Conservation (phyloP, 2,797 vertebrate species). For the Hydrocynus forskahlii region DNA sequence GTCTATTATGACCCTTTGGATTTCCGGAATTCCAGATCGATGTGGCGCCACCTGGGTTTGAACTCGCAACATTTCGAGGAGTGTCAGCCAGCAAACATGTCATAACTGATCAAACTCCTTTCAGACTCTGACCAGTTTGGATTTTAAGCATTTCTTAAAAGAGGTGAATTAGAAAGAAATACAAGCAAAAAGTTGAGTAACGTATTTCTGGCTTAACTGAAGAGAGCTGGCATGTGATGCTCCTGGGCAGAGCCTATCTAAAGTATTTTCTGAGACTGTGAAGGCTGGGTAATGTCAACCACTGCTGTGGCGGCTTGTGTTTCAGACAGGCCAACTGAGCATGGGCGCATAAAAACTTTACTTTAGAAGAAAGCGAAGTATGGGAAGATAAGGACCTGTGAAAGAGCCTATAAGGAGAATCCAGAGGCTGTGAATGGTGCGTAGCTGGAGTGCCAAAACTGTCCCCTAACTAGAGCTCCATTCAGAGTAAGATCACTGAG, state of each 20-base stretch:
- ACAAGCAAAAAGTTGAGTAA: background rate
- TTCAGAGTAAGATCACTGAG: constrained; percentile 11
- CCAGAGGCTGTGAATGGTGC: background rate
- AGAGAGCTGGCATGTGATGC: constrained; percentile 11
- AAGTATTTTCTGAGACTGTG: constrained; percentile 31
- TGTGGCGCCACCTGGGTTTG: too few relatives aligned
- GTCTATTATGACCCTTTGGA: too few relatives aligned
- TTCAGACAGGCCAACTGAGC: constrained; percentile 12
- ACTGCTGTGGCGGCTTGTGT: background rate
- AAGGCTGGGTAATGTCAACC: constrained; percentile 5
- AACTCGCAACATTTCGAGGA: too few relatives aligned
- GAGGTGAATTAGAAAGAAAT: background rate
- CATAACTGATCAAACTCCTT: too few relatives aligned
- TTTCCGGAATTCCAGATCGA: too few relatives aligned
- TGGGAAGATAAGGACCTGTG: background rate
- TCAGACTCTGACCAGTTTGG: too few relatives aligned
- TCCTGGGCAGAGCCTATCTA: constrained; percentile 8
- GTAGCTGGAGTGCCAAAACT: constrained; percentile 3
- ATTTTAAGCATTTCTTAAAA: too few relatives aligned
- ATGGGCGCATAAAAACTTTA: background rate
- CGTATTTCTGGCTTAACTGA: background rate
- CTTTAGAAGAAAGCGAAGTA: background rate
- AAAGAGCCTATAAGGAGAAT: constrained; percentile 16
- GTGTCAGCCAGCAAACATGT: too few relatives aligned
- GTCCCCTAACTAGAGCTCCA: background rate